phyloP scores from a whole-genome alignment of 2,888 invertebrate genomes.

The Halictus quadricinctus region DNA sequence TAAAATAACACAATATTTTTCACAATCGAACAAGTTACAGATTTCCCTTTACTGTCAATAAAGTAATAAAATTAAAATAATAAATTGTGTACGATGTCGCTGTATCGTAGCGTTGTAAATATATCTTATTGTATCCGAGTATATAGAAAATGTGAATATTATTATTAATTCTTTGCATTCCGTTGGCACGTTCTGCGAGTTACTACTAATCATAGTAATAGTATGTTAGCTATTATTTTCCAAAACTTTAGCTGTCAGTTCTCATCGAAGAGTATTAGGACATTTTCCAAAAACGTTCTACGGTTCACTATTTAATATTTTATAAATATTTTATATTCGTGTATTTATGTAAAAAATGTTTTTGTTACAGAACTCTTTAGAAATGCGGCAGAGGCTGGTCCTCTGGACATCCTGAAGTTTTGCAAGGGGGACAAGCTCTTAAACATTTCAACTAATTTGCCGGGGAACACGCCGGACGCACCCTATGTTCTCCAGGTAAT shows the following conservation, averaged over 20 bases:
- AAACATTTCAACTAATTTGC: conserved; percentile 85
- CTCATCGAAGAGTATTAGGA: neutral
- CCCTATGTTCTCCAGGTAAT: conserved; percentile 84
- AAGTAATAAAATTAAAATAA: neutral
- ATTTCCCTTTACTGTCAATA: neutral
- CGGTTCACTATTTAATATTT: neutral
- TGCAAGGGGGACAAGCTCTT: conserved; percentile 85
- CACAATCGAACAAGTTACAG: neutral
- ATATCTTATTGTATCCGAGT: neutral
- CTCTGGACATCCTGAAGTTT: conserved; percentile 87
- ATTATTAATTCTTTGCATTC: neutral
- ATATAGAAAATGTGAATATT: neutral
- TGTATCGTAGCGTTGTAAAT: neutral
- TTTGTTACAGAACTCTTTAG: conserved; percentile 86
- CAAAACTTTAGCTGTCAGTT: neutral
- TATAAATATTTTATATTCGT: no score
- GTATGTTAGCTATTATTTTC: neutral
- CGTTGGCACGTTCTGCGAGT: neutral
- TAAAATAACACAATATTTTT: neutral
- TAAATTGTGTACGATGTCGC: neutral
- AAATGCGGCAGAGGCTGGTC: conserved; percentile 87
- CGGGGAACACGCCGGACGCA: conserved; percentile 84
- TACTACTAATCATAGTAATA: neutral
- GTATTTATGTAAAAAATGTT: neutral
- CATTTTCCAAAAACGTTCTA: neutral